Base-by-base conservation (phyloP, 2,888 invertebrate species). In the Linnaemya tessellans region DNA sequence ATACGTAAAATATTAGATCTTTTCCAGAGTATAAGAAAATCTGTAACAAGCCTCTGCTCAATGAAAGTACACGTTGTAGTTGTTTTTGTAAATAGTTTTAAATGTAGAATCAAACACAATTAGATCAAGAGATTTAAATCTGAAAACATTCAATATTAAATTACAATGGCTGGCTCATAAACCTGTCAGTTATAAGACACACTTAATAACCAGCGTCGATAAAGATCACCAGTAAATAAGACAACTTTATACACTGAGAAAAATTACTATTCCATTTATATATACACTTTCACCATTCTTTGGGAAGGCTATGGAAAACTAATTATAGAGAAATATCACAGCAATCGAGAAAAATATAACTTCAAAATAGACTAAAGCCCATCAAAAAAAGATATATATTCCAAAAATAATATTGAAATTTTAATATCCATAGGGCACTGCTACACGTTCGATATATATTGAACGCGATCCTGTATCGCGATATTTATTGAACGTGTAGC, bases 131-230 rank as follows among this genome's bases (percentile, higher is more conserved):
- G 54, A 67, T 51, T 68, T 60, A n/a, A 15, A 38, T 38, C 10
- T 58, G 20, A 25, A 25, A 64, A n/a, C 9, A 15, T 9, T 22
- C 4, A 75, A 43, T 58, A 56, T 10, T n/a, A 64, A 30, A 30
- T 3, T 30, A 30, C 46, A 77, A 54, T 41, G n/a, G n/a, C 8
- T 10, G 41, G 35, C 1, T 67, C 56, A 67, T 46, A 77, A 80
- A 84, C 71, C 71, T 77, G 77, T 73, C 71, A 77, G 10, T 70
- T 64, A 18, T 30, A 41, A 56, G 4, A 71, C n/a, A 70, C 15
- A 70, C 56, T 49, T 70, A 38, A 68, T 18, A 51, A 67, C 7
- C 20, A 25, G n/a, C 1, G 9, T 3, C 13, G 30, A 56, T 43
- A 46, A 8, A 58, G 60, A 60, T 68, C 78, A 1, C 13, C 35